Evolutionary conservation across 2,888 invertebrate genomes (phyloP), one percentile per base, ranked within the genome.

Genomic region (Stictocephala bisonia): DNA sequence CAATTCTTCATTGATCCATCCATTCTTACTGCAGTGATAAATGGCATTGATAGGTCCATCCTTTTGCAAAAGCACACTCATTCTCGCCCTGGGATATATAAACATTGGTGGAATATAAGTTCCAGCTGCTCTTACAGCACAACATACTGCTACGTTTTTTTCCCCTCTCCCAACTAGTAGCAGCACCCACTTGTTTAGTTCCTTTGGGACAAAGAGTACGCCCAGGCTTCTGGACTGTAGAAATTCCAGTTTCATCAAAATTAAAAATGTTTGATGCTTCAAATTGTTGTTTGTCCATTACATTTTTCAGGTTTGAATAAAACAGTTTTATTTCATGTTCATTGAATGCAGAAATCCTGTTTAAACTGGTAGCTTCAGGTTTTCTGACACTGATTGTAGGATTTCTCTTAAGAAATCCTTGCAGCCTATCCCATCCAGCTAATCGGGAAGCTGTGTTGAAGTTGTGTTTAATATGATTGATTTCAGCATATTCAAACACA

Each of bases 351-450:
- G 75, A 76, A 26, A 80, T 76, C 20, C 80, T 56, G 70, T 80
- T 80, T 9, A 82, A 74, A 67, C 80, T 80, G 2, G 80, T 81
- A 35, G 79, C 80, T 72, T 81, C 81, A n/a, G 80, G 78, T 67
- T 81, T 77, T 31, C 79, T 74, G 24, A 81, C 71, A 71, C 78
- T 71, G 67, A 80, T 71, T 31, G 74, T 51, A 29, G 58, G 66
- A 73, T 80, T 76, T 75, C 79, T 78, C 20, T 41, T 75, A 41
- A 75, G 58, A 74, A 79, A 79, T 3, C 75, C 76, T 40, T 76
- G 27, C 7, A 78, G 67, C 77, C 79, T 78, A 72, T 77, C 78
- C 18, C 50, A 35, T 41, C 78, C 78, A 51, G 72, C 72, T 41
- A 72, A 70, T 31, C 69, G 50, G 7, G 66, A 27, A 2, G 69